Base-by-base conservation (phyloP, 2,113 vertebrate genomes). In the Nyctibius bracteatus region DNA sequence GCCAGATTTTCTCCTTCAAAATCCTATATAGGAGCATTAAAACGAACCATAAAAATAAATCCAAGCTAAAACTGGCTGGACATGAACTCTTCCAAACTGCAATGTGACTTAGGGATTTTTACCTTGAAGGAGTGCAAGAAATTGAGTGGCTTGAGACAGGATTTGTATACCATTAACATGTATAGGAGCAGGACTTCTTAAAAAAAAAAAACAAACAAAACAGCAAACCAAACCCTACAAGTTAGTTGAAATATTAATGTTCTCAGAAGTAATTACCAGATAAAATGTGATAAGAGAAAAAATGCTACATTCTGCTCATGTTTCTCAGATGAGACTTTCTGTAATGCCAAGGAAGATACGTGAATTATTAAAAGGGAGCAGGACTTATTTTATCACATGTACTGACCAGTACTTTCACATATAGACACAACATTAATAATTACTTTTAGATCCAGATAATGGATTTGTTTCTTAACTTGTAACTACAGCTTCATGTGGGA, bases 31-130 rank as follows among this genome's bases (percentile, higher is more conserved):
- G 24, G 4, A 91, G 24, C 57, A 82, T 59, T 91, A 91, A 68
- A 94, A 86, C 16, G 41, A 86, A 41, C 35, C 58, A 52, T 55
- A 90, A 90, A 91, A 87, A 96, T 51, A 95, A 82, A 93, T 83
- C 20, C 31, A 81, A 62, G n/a, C 21, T 67, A 55, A 90, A 90
- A 78, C 25, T 68, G 94, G 43, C 49, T 75, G 57, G 44, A 84
- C 25, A 49, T 4, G 8, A 84, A 65, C 13, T 88, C 67, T 63
- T 73, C 25, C 51, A 62, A 90, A 92, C 12, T 85, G 33, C 31
- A 68, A 11, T 62, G 25, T 71, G 51, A 79, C 11, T 84, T 66
- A 55, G 0, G 0, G 31, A 66, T 63, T 80, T 85, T 85, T 46
- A 78, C 23, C 49, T 61, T 25, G 27, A 67, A 81, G 31, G 7